Conservation (phyloP, 2,888 invertebrate genomes). For the Apomyelois bistriatella region DNA sequence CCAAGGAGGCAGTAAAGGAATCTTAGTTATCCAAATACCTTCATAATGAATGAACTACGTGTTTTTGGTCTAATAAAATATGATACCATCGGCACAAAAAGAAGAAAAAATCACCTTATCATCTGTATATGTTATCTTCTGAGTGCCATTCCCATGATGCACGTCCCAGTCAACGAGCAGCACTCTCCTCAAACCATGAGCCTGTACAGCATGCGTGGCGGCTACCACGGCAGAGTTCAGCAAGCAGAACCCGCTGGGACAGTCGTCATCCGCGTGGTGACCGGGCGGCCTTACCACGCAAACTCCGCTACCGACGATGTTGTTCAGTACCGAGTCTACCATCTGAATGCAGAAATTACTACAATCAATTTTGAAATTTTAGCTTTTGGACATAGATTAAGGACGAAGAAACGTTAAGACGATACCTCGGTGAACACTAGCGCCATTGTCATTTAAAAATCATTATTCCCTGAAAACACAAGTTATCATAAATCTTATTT, state of each 20-base stretch:
- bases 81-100: too few relatives aligned
- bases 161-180: slow-evolving; percentile 97
- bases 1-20: too few relatives aligned
- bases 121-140: slow-evolving; percentile 86
- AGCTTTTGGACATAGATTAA: not conserved
- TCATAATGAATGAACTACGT: too few relatives aligned
- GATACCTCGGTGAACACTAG: too few relatives aligned
- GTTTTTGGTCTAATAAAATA: too few relatives aligned
- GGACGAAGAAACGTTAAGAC: too few relatives aligned
- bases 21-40: too few relatives aligned
- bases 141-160: slow-evolving; percentile 97
- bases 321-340: slow-evolving; percentile 85
- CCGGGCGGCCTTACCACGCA: slow-evolving; percentile 95
- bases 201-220: slow-evolving; percentile 85
- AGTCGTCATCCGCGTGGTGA: slow-evolving; percentile 90
- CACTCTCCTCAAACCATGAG: slow-evolving; percentile 79
- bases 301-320: slow-evolving; percentile 84
- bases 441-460: too few relatives aligned
- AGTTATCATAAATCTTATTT: too few relatives aligned
- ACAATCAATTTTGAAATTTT: too few relatives aligned
- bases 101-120: slow-evolving; percentile 73
- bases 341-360: slow-evolving; percentile 40
- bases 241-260: slow-evolving; percentile 93
- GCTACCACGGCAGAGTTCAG: slow-evolving; percentile 93
- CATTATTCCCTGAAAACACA: too few relatives aligned